Conservation (phyloP, 2,888 invertebrate genomes). For the Stramonita haemastoma region DNA sequence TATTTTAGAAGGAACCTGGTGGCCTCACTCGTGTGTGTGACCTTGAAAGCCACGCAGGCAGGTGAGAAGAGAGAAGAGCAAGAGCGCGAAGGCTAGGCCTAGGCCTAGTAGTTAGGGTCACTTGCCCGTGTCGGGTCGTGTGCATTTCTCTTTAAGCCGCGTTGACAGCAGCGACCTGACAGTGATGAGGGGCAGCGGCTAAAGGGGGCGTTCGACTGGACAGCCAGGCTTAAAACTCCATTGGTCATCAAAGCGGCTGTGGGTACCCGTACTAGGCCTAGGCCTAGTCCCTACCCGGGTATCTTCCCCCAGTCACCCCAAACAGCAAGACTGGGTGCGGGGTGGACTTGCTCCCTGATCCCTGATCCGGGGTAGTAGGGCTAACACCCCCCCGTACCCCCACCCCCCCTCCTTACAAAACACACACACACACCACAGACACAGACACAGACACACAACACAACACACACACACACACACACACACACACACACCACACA, state of each 20-base stretch:
- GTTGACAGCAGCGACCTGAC: neutral
- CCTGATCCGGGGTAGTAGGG: neutral
- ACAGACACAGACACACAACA: no score
- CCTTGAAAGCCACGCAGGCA: no score
- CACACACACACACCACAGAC: no score
- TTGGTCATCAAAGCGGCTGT: neutral
- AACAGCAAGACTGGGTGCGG: neutral
- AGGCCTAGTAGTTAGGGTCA: no score
- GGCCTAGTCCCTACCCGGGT: neutral
- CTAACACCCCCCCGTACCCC: neutral
- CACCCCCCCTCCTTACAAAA: no score
- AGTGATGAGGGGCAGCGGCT: no score
- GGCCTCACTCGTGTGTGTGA: no score
- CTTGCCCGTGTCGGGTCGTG: neutral
- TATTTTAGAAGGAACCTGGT: no score
- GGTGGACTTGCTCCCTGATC: neutral
- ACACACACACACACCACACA: no score
- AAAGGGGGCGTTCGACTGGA: neutral
- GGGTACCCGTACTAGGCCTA: neutral
- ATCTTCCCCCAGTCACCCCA: constrained; percentile 21
- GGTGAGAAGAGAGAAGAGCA: no score
- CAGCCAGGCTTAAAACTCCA: constrained; percentile 11
- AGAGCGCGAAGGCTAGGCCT: no score
- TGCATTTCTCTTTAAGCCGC: neutral
- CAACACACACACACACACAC: no score